Evolutionary conservation across 2,888 invertebrate species (phyloP).

Genomic region (Horisme vitalbata): DNA sequence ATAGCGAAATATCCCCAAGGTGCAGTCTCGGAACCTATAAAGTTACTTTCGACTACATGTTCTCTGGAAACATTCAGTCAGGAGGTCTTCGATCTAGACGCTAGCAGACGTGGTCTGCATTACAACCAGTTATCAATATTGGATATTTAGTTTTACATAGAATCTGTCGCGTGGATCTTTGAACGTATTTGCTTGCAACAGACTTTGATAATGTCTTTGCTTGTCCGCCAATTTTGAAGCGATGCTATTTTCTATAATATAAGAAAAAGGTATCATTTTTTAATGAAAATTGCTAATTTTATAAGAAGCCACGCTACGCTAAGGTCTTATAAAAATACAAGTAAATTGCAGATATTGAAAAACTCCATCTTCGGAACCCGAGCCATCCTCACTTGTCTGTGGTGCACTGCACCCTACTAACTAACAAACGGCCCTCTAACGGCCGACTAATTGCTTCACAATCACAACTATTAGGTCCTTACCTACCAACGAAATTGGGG

Average conservation of each 20-base stretch:
- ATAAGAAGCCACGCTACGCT: neutral
- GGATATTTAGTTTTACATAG: constrained; percentile 16
- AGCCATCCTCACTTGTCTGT: too few relatives aligned
- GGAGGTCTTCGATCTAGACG: constrained; percentile 9
- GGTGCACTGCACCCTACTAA: too few relatives aligned
- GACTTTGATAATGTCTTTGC: neutral
- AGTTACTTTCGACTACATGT: constrained; percentile 5
- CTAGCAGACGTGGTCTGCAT: constrained; percentile 25
- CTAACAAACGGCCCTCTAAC: too few relatives aligned
- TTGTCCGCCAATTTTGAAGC: neutral
- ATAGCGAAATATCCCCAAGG: constrained; percentile 9
- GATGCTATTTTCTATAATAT: too few relatives aligned
- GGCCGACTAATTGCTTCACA: too few relatives aligned
- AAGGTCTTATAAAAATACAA: neutral
- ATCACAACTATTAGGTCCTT: too few relatives aligned
- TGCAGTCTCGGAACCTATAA: neutral
- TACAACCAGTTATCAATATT: constrained; percentile 21
- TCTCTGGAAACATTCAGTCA: constrained; percentile 9
- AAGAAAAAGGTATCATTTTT: too few relatives aligned
- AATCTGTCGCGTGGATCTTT: constrained; percentile 8
- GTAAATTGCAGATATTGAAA: too few relatives aligned
- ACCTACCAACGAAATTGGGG: too few relatives aligned
- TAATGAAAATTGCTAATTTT: too few relatives aligned
- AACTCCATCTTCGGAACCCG: too few relatives aligned
- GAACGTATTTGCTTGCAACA: neutral